These are phyloP conservation scores for Grallaria varia DNA, from an alignment of 2,113 vertebrate genomes.

Conservation along the genomic window DNA sequence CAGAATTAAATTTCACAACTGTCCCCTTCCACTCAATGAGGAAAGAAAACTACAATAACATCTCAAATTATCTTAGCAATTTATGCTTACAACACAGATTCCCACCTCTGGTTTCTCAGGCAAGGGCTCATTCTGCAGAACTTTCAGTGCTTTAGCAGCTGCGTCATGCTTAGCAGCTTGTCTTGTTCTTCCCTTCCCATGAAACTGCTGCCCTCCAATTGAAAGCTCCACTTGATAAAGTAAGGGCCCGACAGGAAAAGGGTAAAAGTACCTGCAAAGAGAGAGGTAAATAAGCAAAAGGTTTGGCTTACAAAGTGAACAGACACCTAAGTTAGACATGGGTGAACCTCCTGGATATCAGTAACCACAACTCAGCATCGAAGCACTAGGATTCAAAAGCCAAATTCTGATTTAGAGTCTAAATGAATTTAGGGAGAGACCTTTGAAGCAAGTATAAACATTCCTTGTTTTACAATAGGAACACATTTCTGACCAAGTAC, in stretches of 20 bases:
- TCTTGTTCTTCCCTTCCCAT: slow-evolving; percentile 93
- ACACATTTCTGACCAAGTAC: background rate
- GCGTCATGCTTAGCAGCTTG: slow-evolving; percentile 95
- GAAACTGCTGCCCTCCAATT: slow-evolving; percentile 94
- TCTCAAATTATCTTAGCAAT: background rate
- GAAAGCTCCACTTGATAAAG: slow-evolving; percentile 96
- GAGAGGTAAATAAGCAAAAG: background rate
- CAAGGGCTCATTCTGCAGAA: slow-evolving; percentile 90
- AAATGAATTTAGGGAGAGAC: background rate
- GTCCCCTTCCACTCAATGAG: background rate
- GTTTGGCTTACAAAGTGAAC: background rate
- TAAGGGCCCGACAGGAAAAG: slow-evolving; percentile 92
- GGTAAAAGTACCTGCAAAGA: slow-evolving; percentile 91
- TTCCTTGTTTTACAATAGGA: background rate
- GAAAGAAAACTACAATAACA: background rate
- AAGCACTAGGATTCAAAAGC: background rate
- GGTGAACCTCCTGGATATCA: background rate
- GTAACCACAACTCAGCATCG: background rate
- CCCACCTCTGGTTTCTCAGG: slow-evolving; percentile 89
- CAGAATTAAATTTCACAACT: background rate
- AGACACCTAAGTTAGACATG: background rate
- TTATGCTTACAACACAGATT: background rate
- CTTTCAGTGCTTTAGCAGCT: slow-evolving; percentile 90
- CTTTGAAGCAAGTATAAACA: background rate
- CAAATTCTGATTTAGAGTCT: background rate